Evolutionary conservation across 2,888 invertebrate species (phyloP), one percentile per base, ranked within the genome.

Genomic region (Chrysotoxum bicinctum): DNA sequence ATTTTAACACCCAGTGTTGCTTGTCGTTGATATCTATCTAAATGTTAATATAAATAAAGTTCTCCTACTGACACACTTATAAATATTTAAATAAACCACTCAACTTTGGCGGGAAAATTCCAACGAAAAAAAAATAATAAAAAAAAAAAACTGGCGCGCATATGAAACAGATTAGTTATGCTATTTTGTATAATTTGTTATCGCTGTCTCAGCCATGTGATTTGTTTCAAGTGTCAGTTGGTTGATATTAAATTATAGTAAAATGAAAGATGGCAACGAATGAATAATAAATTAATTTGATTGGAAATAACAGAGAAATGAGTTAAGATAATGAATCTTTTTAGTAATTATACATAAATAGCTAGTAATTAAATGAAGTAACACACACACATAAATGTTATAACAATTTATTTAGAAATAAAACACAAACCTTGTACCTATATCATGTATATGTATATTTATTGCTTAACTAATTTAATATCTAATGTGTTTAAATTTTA

Each of bases 341-440:
- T 85, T 68, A 81, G 62, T 73, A 54, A 73, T 64, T 69, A 78
- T 68, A 74, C 35, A 30, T 60, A 72, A 30, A 21, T 58, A 58
- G 58, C 10, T 58, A 58, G 58, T 58, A 58, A 58, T 58, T 21
- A 6, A 14, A 66, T 12, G n/a, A 14, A 30, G 3, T 23, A 23
- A 50, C 12, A 45, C 45, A 45, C 43, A 64, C 43, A 45, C 43
- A 64, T 23, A 23, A 35, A 50, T 66, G 73, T 74, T 79, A 64
- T 58, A 54, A 77, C 40, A 72, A 45, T 45, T 70, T 32, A 68
- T 66, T 52, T 43, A 76, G 37, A 30, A 45, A 35, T 16, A 30
- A 68, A 68, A 48, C 62, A 68, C 43, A 80, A 62, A 85, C 85
- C 85, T 85, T 85, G 85, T 85, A 85, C 85, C 85, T 85, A 85